Evolutionary conservation across 2,113 vertebrate genomes (phyloP).

Genomic region (Bubo blakistoni): DNA sequence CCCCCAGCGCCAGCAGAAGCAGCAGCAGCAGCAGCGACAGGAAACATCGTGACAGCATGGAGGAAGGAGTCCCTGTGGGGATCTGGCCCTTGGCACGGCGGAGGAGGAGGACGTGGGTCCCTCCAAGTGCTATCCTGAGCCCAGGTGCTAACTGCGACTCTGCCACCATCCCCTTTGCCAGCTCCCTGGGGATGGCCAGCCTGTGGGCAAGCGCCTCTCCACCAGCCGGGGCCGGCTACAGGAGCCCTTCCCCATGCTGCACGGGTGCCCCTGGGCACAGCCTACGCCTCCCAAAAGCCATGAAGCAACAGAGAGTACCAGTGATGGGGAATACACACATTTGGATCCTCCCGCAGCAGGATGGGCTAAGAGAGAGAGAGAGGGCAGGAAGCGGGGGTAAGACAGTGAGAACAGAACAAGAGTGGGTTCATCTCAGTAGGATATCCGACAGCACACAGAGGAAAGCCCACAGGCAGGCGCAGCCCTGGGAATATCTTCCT

Average conservation of each 20-base stretch:
- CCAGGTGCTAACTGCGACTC: rapidly evolving
- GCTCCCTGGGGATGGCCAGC: neutral
- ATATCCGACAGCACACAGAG: neutral
- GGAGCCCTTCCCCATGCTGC: slow-evolving; percentile 43
- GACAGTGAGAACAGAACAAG: slow-evolving; percentile 75
- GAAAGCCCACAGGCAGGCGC: neutral
- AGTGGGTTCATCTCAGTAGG: slow-evolving; percentile 61
- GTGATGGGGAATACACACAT: slow-evolving; percentile 80
- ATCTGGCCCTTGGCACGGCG: neutral
- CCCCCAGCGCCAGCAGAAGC: slow-evolving; percentile 12
- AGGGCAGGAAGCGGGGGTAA: slow-evolving; percentile 35
- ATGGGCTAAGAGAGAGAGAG: slow-evolving; percentile 72
- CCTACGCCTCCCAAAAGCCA: slow-evolving; percentile 48
- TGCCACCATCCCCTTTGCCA: neutral
- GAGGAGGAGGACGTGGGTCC: neutral
- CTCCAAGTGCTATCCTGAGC: neutral
- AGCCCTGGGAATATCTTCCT: neutral
- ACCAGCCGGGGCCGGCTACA: neutral
- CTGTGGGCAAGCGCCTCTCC: neutral
- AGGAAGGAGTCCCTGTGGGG: neutral
- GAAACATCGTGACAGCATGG: slow-evolving; percentile 8
- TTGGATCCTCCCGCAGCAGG: slow-evolving; percentile 80
- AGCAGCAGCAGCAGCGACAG: slow-evolving; percentile 12
- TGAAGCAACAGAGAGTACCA: slow-evolving; percentile 63
- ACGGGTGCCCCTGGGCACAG: slow-evolving; percentile 4